Evolutionary conservation across 2,797 vertebrate species (phyloP).

Genomic region (Pseudochirops cupreus): DNA sequence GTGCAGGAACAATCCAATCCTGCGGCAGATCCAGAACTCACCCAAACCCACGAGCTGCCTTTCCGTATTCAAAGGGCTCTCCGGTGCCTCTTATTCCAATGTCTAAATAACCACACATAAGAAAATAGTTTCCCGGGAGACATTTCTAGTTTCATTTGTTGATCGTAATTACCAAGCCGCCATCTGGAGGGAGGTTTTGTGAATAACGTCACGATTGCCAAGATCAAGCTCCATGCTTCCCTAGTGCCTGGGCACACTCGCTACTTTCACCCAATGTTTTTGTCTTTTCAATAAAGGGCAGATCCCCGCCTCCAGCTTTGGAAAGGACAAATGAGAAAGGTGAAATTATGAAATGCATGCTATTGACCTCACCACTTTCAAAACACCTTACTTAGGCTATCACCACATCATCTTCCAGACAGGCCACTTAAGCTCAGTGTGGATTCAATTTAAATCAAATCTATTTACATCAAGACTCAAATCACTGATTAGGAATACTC

Average conservation of each 20-base stretch:
- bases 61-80: background rate
- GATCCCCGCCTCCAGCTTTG: background rate
- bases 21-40: background rate
- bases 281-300: background rate
- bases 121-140: constrained; percentile 31
- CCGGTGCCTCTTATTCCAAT: background rate
- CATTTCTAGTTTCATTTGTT: constrained; percentile 41
- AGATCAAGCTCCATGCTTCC: constrained; percentile 14
- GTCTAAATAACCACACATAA: background rate
- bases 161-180: constrained; percentile 69
- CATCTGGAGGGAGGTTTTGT: constrained; percentile 61
- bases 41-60: background rate
- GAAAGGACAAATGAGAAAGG: background rate
- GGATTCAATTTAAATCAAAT: background rate
- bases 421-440: background rate
- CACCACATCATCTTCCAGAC: background rate
- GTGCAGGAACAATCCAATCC: background rate
- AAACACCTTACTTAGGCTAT: background rate
- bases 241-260: background rate
- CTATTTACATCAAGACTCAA: background rate
- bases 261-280: background rate
- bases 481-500: background rate
- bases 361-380: background rate
- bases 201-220: constrained; percentile 45
- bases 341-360: background rate